These are phyloP conservation scores for Rhinichthys osculus DNA, from an alignment of 2,797 vertebrate genomes.

Conservation along the genomic window DNA sequence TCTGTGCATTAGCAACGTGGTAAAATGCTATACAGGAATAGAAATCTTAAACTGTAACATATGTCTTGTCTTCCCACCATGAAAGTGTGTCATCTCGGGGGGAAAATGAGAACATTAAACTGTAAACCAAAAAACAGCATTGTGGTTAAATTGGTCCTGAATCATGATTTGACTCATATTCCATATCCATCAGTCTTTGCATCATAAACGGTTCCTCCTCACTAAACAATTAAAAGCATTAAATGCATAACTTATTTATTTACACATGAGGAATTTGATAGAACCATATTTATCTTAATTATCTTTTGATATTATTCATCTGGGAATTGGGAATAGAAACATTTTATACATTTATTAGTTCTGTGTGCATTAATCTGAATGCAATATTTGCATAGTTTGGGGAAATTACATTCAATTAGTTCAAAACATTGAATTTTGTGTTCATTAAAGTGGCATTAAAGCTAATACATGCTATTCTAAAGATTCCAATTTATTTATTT, in stretches of 20 bases:
- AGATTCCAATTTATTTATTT: too few relatives aligned
- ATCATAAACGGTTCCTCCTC: neutral
- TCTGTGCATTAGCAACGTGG: neutral
- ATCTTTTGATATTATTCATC: neutral
- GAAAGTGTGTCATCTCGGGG: neutral
- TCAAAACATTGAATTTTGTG: neutral
- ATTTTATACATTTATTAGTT: neutral
- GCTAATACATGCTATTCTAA: too few relatives aligned
- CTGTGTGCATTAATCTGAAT: neutral
- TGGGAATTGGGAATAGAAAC: neutral
- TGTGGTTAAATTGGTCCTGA: neutral
- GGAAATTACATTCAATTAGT: neutral
- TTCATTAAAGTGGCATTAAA: neutral
- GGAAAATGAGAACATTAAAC: neutral
- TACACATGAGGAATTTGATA: neutral
- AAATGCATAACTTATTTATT: neutral
- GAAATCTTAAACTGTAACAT: slow-evolving; percentile 24
- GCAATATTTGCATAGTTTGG: neutral
- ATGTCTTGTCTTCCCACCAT: neutral
- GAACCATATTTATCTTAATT: neutral
- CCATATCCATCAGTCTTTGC: neutral
- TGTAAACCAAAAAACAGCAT: slow-evolving; percentile 13
- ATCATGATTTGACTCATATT: neutral
- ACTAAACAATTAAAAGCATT: neutral
- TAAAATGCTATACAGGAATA: slow-evolving; percentile 11